Conservation (phyloP, 1,140 invertebrate genomes). For the Drosophila sp. region DNA sequence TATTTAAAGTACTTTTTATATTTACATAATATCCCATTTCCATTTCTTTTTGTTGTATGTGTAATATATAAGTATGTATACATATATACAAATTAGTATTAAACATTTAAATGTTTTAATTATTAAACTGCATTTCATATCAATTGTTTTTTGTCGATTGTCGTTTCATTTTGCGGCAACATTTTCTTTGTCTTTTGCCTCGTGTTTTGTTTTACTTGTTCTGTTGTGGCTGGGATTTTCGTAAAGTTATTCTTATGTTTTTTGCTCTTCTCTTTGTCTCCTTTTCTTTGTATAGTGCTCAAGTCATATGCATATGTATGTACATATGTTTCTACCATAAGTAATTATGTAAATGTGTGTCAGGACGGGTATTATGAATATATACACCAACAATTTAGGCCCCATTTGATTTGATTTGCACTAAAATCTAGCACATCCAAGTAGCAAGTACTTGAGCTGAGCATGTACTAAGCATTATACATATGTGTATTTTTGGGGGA, state of each 20-base stretch:
- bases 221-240: conserved; percentile 30
- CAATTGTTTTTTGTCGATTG: conserved; percentile 51
- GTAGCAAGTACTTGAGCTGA: not conserved
- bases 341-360: conserved; percentile 3
- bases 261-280: conserved; percentile 4
- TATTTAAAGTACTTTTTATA: conserved; percentile 20
- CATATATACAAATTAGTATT: conserved; percentile 43
- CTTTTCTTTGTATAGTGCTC: conserved; percentile 3
- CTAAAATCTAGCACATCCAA: conserved; percentile 15
- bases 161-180: conserved; percentile 56
- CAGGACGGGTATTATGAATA: conserved; percentile 40
- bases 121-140: conserved; percentile 33
- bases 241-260: conserved; percentile 1
- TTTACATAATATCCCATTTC: conserved; percentile 30
- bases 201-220: conserved; percentile 29
- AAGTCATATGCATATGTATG: conserved; percentile 1
- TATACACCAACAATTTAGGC: conserved; percentile 20
- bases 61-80: conserved; percentile 14
- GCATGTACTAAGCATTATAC: not conserved
- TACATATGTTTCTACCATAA: not conserved
- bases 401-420: conserved; percentile 9
- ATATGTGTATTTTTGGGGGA: not conserved
- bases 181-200: conserved; percentile 39
- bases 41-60: conserved; percentile 2
- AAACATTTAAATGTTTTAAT: not conserved